phyloP scores from a whole-genome alignment of 37 sponge, comb jelly and placozoan species.

The Chondrilla cf. caribensis region DNA sequence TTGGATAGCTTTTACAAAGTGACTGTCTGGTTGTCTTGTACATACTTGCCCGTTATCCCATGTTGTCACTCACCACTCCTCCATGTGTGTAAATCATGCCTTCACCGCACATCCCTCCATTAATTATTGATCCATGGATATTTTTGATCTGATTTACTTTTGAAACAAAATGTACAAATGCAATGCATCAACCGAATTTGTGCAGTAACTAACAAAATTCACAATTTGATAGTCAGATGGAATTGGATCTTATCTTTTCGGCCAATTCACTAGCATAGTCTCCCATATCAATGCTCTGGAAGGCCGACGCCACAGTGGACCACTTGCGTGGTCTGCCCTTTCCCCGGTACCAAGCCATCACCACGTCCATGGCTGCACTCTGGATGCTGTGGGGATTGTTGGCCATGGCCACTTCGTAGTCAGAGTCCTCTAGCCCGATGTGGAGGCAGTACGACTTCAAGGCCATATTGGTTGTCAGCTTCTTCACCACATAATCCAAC shows the following conservation, averaged over 20 bases:
- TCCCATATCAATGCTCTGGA: not conserved
- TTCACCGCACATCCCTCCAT: no score
- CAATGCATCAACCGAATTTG: no score
- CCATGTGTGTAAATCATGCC: no score
- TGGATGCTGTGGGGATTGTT: conserved; percentile 4
- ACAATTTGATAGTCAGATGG: no score
- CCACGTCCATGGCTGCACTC: not conserved
- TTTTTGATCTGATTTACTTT: no score
- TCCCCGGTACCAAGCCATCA: not conserved
- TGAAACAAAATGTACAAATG: no score
- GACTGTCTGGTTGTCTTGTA: not conserved
- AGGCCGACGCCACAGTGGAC: not conserved
- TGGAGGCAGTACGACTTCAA: not conserved
- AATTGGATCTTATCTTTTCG: not conserved
- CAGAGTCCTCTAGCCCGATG: not conserved
- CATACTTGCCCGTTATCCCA: no score
- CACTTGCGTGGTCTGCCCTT: conserved; percentile 20
- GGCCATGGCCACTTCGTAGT: not conserved
- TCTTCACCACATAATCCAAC: conserved; percentile 6
- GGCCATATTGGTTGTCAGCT: not conserved
- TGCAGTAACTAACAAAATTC: no score
- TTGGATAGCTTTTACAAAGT: conserved; percentile 1
- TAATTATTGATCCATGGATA: no score
- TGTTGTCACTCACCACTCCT: no score
- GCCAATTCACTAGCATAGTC: conserved; percentile 12